phyloP scores from a whole-genome alignment of 2,113 vertebrate species.

The Dasyurus viverrinus region DNA sequence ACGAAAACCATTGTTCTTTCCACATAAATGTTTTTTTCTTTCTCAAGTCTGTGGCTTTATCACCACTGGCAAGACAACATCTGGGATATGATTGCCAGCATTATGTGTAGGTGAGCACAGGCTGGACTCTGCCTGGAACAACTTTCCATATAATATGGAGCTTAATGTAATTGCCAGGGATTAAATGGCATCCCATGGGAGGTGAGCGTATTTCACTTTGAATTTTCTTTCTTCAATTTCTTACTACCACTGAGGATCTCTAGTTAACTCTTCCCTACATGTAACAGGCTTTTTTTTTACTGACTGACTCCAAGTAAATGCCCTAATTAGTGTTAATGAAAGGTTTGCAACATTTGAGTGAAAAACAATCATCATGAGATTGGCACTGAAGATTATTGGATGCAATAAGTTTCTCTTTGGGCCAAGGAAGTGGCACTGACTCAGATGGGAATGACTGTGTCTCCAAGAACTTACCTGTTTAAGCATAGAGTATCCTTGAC shows the following conservation, averaged over 20 bases:
- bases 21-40: not conserved
- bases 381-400: not conserved
- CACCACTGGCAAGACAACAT: not conserved
- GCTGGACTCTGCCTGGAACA: not conserved
- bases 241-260: conserved; percentile 10
- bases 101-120: not conserved
- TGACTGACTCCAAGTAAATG: not conserved
- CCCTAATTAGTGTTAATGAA: conserved; percentile 17
- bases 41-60: not conserved
- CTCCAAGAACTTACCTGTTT: not conserved
- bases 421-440: not conserved
- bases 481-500: not conserved
- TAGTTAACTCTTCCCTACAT: not conserved
- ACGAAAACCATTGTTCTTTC: not conserved
- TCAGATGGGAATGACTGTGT: not conserved
- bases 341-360: conserved; percentile 6
- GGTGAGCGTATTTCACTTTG: conserved; percentile 30
- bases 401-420: not conserved
- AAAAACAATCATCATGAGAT: conserved; percentile 14
- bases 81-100: not conserved
- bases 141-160: not conserved
- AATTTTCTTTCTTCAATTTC: conserved; percentile 49
- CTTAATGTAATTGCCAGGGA: conserved; percentile 36
- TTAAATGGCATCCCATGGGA: conserved; percentile 18
- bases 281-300: conserved; percentile 16